Conservation (phyloP, 1,140 invertebrate genomes). For the Aphelenchoides avenae region DNA sequence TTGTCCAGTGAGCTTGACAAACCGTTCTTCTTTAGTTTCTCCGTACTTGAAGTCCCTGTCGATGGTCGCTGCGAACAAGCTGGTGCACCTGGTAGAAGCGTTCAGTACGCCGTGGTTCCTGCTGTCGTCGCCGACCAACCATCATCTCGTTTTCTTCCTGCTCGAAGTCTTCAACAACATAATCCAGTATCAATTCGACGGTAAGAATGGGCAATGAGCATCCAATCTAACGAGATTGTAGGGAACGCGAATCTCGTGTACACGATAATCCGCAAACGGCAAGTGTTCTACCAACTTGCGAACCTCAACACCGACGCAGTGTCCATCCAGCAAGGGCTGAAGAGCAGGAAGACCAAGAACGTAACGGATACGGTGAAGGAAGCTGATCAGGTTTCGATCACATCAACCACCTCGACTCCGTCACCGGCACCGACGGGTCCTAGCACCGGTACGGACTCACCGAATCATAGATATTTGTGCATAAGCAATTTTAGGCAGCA, state of each 20-base stretch:
- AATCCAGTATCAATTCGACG: conserved; percentile 99
- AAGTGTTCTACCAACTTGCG: conserved; percentile 91
- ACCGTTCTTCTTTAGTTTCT: conserved; percentile 71
- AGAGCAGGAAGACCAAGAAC: conserved; percentile 32
- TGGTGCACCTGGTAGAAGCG: conserved; percentile 87
- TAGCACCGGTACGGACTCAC: conserved; percentile 28
- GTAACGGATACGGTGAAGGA: conserved; percentile 9
- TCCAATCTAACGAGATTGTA: no score
- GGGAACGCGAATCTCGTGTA: conserved; percentile 96
- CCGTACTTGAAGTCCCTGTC: conserved; percentile 97
- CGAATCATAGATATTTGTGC: not conserved
- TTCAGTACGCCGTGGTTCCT: conserved; percentile 99
- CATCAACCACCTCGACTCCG: conserved; percentile 1
- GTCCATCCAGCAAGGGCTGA: conserved; percentile 53
- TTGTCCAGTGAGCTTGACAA: conserved; percentile 6
- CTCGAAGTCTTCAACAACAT: conserved; percentile 99
- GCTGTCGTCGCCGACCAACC: conserved; percentile 88
- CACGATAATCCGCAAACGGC: conserved; percentile 93
- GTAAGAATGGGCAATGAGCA: conserved; percentile 62
- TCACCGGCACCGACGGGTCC: not conserved
- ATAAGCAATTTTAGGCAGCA: not conserved
- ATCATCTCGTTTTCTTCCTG: conserved; percentile 95
- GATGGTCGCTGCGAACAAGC: conserved; percentile 95
- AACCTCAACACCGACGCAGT: conserved; percentile 86
- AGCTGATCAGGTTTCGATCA: conserved; percentile 13